Percentiles rank a stretch among this genome's conserved stretches.
These are phyloP conservation scores for Tyrophagus putrescentiae DNA, from an alignment of 1,140 invertebrate species.

Conservation along the genomic window DNA sequence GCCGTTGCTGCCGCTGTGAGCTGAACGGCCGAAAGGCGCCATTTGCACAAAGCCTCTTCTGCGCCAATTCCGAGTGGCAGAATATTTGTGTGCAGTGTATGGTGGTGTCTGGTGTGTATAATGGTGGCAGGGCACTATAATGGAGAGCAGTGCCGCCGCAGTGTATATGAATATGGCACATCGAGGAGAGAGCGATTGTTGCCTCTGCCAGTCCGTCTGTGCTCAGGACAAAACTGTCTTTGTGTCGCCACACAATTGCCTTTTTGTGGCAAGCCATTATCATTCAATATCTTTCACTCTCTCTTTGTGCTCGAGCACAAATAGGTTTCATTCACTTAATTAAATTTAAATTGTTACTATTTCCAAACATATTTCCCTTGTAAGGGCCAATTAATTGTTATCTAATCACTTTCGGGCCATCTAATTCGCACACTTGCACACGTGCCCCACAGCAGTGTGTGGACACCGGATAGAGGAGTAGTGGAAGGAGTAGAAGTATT, in stretches of 20 bases:
- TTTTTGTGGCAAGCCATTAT: slow-evolving; percentile 1
- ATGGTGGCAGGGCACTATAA: no score
- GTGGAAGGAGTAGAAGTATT: no score
- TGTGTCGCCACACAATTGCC: not conserved
- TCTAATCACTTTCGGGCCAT: not conserved
- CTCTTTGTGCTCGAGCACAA: not conserved
- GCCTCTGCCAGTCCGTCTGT: not conserved
- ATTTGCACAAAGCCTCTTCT: not conserved
- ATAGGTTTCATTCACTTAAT: slow-evolving; percentile 16
- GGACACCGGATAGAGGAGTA: no score
- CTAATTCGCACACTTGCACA: not conserved
- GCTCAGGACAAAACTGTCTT: no score
- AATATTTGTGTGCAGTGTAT: not conserved
- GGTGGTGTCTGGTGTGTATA: no score
- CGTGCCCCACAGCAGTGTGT: not conserved
- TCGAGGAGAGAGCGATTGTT: not conserved
- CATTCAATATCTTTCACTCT: slow-evolving; percentile 2
- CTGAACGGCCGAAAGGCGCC: not conserved
- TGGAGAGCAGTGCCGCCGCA: not conserved
- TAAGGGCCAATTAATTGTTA: slow-evolving; percentile 9
- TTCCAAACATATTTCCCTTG: slow-evolving; percentile 6
- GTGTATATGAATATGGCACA: slow-evolving; percentile 10
- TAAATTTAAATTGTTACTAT: slow-evolving; percentile 10
- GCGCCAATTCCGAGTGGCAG: slow-evolving; percentile 7
- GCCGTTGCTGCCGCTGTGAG: no score